Percentiles rank a stretch among this genome's conserved stretches.
phyloP scores from a whole-genome alignment of 2,888 invertebrate genomes.

The Lasioglossum oenotherae region DNA sequence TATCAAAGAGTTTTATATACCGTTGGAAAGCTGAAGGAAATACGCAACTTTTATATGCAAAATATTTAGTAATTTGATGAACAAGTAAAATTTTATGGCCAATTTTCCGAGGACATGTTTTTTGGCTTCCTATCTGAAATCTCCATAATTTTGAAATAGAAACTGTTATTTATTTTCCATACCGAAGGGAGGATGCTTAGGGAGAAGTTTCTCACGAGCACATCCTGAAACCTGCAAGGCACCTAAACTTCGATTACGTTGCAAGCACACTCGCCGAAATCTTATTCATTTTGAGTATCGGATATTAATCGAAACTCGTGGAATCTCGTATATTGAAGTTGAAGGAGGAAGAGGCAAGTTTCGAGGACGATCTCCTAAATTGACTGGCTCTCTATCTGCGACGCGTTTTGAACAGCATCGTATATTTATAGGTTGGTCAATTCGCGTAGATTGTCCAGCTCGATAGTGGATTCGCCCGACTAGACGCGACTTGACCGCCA shows the following conservation, averaged over 20 bases:
- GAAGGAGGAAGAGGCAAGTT: not conserved
- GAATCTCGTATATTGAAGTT: not conserved
- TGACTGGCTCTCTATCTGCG: not conserved
- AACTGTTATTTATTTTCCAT: not conserved
- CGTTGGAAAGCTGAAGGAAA: too few relatives aligned
- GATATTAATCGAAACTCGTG: not conserved
- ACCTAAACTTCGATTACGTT: not conserved
- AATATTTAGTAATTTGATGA: too few relatives aligned
- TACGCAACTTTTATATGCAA: too few relatives aligned
- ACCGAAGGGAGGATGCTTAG: not conserved
- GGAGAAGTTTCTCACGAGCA: too few relatives aligned
- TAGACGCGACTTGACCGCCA: not conserved
- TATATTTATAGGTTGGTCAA: not conserved
- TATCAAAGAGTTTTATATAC: too few relatives aligned
- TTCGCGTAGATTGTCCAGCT: not conserved
- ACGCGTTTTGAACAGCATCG: not conserved
- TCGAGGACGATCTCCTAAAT: conserved; percentile 21
- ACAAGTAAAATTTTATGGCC: too few relatives aligned
- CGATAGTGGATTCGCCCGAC: conserved; percentile 20
- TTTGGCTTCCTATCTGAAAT: not conserved
- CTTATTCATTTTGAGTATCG: not conserved
- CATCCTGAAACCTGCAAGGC: too few relatives aligned
- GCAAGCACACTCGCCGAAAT: not conserved
- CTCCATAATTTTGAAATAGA: not conserved
- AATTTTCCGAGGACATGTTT: too few relatives aligned